Base-by-base conservation (phyloP, 1,140 invertebrate species). In the Neodiprion virginianus region DNA sequence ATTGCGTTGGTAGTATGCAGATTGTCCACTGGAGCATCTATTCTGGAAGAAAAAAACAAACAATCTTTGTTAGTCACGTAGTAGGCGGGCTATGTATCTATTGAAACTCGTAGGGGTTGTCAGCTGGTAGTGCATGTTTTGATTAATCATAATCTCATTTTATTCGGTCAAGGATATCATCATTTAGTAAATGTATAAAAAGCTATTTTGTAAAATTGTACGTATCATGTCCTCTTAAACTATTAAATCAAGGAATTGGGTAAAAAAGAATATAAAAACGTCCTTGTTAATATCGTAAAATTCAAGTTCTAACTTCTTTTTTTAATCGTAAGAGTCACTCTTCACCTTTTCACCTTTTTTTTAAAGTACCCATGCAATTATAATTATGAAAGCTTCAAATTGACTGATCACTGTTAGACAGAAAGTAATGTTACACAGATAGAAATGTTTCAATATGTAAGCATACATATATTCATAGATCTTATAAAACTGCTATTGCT, bases 121-220 rank as follows among this genome's bases (percentile, higher is more conserved):
- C 82, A 84, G 80, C 77, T 84, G 83, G 82, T 81, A 80, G 80
- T 84, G 82, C 82, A 84, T 84, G 82, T 80, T 74, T 72, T 67
- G 66, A 80, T 72, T 80, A 84, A 69, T 69, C 67, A 69, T 69
- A 21, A 47, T 23, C 21, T 69, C 67, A 69, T 69, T 69, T 11
- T 23, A 69, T 23, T 69, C 67, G 67, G 67, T 69, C 11, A 69
- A 17, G 11, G 17, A 14, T 69, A 47, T 69, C 67, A 69, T 69
- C 67, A 69, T 69, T 7, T 47, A 21, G 17, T 5, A 65, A 65
- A 65, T 14, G 12, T 21, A 17, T 65, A 1, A 14, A 65, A 14
- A 3, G 1, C 61, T 21, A 65, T 65, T 65, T 65, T 65, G 61
- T 3, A 17, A 14, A 65, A 14, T 21, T 65, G 61, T 65, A 65